Conservation (phyloP, 2,888 invertebrate genomes). For the Neocrepidodera transversa region DNA sequence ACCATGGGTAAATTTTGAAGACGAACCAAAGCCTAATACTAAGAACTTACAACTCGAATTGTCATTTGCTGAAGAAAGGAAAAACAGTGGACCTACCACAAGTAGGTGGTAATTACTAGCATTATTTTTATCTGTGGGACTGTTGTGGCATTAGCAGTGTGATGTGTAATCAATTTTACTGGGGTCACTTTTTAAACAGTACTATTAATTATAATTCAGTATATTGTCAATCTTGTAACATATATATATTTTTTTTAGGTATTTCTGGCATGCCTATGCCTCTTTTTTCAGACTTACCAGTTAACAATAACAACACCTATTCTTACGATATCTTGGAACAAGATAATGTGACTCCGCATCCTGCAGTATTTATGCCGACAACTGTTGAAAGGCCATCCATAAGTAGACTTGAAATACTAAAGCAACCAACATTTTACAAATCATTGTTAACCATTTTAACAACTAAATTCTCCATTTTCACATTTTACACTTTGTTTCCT, state of each 20-base stretch:
- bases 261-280: constrained; percentile 60
- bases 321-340: constrained; percentile 52
- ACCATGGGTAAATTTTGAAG: constrained; percentile 12
- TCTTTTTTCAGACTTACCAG: constrained; percentile 65
- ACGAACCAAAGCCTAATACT: constrained; percentile 22
- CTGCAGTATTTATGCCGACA: constrained; percentile 51
- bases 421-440: constrained; percentile 62
- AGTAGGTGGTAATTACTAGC: no score
- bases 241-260: background rate
- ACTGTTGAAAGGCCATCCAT: constrained; percentile 26
- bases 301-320: constrained; percentile 60
- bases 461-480: constrained; percentile 64
- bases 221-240: background rate
- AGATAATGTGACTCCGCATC: constrained; percentile 10
- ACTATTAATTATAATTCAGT: no score
- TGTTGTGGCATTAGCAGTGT: no score
- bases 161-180: no score
- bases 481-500: constrained; percentile 65
- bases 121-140: no score
- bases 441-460: constrained; percentile 64
- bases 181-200: no score
- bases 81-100: constrained; percentile 31
- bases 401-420: constrained; percentile 46
- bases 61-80: constrained; percentile 41
- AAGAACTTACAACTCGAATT: constrained; percentile 43